phyloP scores from a whole-genome alignment of 1,140 invertebrate species.

The Drosophila sp. region DNA sequence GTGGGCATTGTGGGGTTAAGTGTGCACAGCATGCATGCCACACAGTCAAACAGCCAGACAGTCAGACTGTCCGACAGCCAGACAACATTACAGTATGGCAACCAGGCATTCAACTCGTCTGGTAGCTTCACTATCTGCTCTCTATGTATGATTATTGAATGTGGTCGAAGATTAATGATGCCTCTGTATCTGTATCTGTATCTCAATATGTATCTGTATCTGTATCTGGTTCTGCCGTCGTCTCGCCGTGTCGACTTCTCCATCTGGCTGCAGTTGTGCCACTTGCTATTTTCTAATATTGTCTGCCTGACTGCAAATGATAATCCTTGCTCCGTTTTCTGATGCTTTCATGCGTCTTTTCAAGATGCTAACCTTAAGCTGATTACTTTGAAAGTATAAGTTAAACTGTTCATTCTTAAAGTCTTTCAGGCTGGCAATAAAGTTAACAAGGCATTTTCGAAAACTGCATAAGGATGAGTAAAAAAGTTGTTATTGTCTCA shows the following conservation, averaged over 20 bases:
- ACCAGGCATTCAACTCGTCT: constrained; percentile 35
- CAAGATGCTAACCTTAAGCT: constrained; percentile 27
- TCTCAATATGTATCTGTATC: background rate
- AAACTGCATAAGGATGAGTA: constrained; percentile 9
- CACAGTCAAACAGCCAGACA: constrained; percentile 4
- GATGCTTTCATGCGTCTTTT: constrained; percentile 1
- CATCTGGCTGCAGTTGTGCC: constrained; percentile 27
- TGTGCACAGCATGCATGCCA: constrained; percentile 60
- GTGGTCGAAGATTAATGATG: constrained; percentile 80
- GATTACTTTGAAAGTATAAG: constrained; percentile 11
- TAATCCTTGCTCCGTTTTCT: constrained; percentile 35
- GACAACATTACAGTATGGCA: constrained; percentile 11
- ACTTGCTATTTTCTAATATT: constrained; percentile 43
- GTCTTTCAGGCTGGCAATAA: background rate
- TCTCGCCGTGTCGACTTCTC: background rate
- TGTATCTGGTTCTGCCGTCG: background rate
- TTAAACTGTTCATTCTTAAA: background rate
- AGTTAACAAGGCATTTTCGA: background rate
- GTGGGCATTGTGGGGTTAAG: constrained; percentile 59
- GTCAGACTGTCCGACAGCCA: constrained; percentile 8
- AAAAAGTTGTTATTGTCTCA: background rate
- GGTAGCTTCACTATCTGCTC: constrained; percentile 32
- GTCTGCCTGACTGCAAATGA: constrained; percentile 8
- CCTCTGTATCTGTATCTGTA: constrained; percentile 28
- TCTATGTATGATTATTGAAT: constrained; percentile 77